Evolutionary conservation across 2,797 vertebrate genomes (phyloP), one percentile per base, ranked within the genome.

Genomic region (Enteromius thamalakanensis): DNA sequence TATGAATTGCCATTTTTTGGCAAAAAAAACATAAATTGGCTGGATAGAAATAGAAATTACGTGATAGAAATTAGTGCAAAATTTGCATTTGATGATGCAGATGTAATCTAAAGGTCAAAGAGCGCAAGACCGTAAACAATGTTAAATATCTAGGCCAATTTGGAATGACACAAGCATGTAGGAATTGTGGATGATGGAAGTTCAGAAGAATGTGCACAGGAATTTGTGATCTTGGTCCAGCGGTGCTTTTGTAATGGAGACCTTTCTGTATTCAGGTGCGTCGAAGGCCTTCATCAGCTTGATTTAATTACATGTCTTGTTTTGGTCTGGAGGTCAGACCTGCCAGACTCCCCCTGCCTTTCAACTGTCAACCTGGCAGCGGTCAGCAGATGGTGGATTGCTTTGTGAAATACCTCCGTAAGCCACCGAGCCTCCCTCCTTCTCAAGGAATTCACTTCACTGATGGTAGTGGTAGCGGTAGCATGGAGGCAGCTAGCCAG

Each of bases 331-430:
- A 60, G 65, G 71, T 76, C 45, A 51, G 17, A 83, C 67, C 47
- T 65, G 55, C 55, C 64, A 76, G 51, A 83, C 23, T 51, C 75
- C 58, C 40, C 65, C 15, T 81, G 23, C 49, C 34, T 62, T 72
- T 55, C 29, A 8, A 40, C 69, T 79, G 82, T 84, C 86, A 71
- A 72, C 47, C 60, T 78, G 68, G 64, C 40, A 45, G 69, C 76
- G 81, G 82, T 80, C 78, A 80, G 78, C 85, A 86, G 80, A 82
- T 83, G 85, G 81, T 74, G 67, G 80, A 86, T 86, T 79, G 69
- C 69, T 77, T 42, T 60, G 76, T 69, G 51, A 71, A 78, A 83
- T 83, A 70, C 82, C 75, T 64, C 55, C 17, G 19, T 83, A 62
- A 79, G 68, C 34, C 60, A 47, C 21, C 2, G 34, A 71, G 49